Evolutionary conservation across 1,140 invertebrate species (phyloP), one percentile per base, ranked within the genome.

Genomic region (Elymnias hypermnestra): DNA sequence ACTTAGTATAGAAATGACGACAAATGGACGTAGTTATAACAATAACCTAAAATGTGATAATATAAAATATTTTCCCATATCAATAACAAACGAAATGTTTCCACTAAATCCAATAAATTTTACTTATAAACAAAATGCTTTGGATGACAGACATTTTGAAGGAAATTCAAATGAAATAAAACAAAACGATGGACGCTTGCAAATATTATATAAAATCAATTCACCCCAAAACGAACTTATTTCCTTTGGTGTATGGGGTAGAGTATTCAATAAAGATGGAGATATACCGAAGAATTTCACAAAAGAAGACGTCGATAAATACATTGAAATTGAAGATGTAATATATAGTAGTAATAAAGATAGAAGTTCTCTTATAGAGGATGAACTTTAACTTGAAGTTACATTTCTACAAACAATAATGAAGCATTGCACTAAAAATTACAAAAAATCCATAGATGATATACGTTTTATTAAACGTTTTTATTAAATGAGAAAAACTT

Each of bases 1-100:
- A 39, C 25, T 83, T 9, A 60, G 66, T 41, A 81, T 81, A 48
- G 40, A 62, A 38, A 79, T 81, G 75, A 65, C 55, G 7, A 71
- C 76, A 0, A 63, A 72, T 14, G 15, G 41, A 0, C 42, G 54
- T 0, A 57, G 65, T 9, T 76, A 74, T 36, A 83, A 83, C 31
- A 43, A 18, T 0, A 66, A 65, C 0, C 46, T 83, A 1, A 40
- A 70, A 46, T 83, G 75, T 40, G 51, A 74, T 7, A 60, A 82
- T 13, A 48, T 75, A 2, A 51, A 67, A 3, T 78, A 79, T 23
- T 82, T 63, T 18, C 70, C 73, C 5, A 9, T 61, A 0, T 73
- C 73, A 0, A 17, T 82, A 4, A 61, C 46, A 36, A 63, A 63
- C 9, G 70, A 67, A n/a, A 72, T 73, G 15, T 78, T 75, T 33